Conservation (phyloP, 2,797 vertebrate genomes). For the Orientallactaga sibirica region DNA sequence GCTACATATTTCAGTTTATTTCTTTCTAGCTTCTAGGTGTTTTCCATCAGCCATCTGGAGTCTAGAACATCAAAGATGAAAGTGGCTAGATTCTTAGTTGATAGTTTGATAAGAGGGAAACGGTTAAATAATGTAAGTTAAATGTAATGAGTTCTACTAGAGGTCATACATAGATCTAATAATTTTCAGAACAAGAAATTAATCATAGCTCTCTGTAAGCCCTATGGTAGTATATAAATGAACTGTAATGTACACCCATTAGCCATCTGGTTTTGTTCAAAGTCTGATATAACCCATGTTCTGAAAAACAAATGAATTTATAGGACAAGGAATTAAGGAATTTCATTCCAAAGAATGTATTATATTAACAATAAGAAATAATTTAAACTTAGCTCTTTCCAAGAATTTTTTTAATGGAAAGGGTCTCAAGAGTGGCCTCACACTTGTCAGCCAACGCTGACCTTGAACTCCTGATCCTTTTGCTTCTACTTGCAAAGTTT, state of each 20-base stretch:
- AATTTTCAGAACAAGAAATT: neutral
- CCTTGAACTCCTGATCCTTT: too few species aligned
- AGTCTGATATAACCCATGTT: neutral
- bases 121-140: slow-evolving; percentile 15
- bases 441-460: too few species aligned
- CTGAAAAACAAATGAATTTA: slow-evolving; percentile 38
- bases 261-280: neutral
- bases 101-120: neutral
- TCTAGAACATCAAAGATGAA: neutral
- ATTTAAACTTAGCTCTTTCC: neutral
- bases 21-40: neutral
- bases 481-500: too few species aligned
- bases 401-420: neutral
- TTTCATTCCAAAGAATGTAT: slow-evolving; percentile 9
- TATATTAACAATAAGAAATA: neutral
- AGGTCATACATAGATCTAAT: neutral
- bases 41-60: neutral
- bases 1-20: neutral
- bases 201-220: neutral
- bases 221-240: neutral
- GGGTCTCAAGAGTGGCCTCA: too few species aligned
- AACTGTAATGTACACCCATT: neutral
- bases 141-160: neutral
- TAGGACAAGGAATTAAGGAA: neutral
- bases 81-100: neutral